Evolutionary conservation across 2,113 vertebrate species (phyloP).

Genomic region (Psittacara wagleri): DNA sequence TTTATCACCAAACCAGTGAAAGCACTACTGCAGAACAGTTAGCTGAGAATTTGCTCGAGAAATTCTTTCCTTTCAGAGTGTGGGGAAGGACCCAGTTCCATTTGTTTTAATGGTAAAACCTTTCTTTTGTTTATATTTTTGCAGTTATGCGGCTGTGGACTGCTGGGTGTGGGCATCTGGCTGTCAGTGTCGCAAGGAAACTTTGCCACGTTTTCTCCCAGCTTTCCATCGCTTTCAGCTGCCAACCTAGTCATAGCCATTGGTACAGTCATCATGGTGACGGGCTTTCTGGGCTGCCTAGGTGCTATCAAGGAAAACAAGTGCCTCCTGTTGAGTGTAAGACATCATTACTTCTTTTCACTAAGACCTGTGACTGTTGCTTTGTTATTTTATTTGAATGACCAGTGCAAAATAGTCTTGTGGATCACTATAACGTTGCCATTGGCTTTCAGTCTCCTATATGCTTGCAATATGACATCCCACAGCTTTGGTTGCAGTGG

Average conservation of each 20-base stretch:
- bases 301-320: constrained; percentile 99
- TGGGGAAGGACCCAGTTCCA: background rate
- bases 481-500: background rate
- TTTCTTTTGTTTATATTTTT: constrained; percentile 60
- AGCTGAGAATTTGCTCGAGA: background rate
- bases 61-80: background rate
- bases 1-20: background rate
- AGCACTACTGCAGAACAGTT: background rate
- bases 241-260: constrained; percentile 96
- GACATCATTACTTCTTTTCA: constrained; percentile 46
- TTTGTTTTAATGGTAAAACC: background rate
- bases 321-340: constrained; percentile 98
- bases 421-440: background rate
- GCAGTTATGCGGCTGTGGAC: constrained; percentile 96
- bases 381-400: background rate
- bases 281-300: constrained; percentile 94
- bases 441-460: background rate
- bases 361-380: background rate
- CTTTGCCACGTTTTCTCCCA: constrained; percentile 98
- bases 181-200: constrained; percentile 97
- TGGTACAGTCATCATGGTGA: constrained; percentile 96
- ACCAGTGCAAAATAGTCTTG: background rate
- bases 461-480: background rate
- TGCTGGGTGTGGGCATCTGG: constrained; percentile 98
- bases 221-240: constrained; percentile 92